phyloP scores from a whole-genome alignment of 2,113 vertebrate species.

The Regulus satrapa region DNA sequence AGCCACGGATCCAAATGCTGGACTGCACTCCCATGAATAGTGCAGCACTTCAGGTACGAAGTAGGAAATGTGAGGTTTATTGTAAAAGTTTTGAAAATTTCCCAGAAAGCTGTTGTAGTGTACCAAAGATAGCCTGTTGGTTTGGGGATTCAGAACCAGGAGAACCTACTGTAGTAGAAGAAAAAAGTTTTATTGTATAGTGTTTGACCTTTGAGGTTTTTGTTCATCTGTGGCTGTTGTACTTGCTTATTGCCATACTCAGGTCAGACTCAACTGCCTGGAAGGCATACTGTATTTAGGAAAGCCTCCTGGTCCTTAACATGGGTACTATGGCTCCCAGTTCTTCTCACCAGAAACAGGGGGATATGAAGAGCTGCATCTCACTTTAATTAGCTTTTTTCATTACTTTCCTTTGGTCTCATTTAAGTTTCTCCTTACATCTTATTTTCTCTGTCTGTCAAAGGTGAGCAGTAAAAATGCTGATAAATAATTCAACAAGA shows the following conservation, averaged over 20 bases:
- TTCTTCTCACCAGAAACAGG: not conserved
- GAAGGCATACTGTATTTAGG: not conserved
- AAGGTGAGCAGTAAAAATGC: conserved; percentile 44
- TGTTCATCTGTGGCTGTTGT: not conserved
- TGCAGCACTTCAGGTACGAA: not conserved
- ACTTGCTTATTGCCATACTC: not conserved
- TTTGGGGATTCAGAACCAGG: not conserved
- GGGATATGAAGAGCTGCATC: not conserved
- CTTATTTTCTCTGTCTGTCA: conserved; percentile 51
- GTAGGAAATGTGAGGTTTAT: not conserved
- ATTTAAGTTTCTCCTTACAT: conserved; percentile 32
- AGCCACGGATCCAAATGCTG: not conserved
- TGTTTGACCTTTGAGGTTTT: not conserved
- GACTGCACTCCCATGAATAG: not conserved
- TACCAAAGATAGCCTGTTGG: not conserved
- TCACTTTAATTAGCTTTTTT: conserved; percentile 32
- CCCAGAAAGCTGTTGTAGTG: not conserved
- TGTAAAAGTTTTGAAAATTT: not conserved
- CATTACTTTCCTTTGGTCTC: conserved; percentile 22
- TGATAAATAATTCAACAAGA: conserved; percentile 47
- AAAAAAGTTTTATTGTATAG: not conserved
- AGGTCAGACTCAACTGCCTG: not conserved
- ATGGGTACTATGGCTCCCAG: not conserved
- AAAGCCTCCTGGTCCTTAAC: not conserved
- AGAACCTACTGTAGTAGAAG: not conserved